Evolutionary conservation across 2,113 vertebrate genomes (phyloP).

Genomic region (Dryoscopus gambensis): DNA sequence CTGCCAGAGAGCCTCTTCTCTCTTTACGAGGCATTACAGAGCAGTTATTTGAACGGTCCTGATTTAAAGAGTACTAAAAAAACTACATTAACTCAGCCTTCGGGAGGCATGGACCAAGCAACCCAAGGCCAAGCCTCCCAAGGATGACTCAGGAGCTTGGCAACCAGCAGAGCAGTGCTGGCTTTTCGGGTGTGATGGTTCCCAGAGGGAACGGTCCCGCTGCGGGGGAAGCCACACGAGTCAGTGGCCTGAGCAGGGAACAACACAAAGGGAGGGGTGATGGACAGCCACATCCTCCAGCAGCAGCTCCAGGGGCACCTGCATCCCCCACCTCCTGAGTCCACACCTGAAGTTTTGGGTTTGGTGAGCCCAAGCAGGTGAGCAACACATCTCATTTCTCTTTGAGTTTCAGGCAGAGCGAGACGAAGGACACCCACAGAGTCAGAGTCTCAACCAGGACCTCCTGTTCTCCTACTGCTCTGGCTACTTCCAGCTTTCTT

Average conservation of each 20-base stretch:
- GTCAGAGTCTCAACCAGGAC: background rate
- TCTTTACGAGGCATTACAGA: background rate
- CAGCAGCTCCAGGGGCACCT: background rate
- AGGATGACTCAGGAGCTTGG: background rate
- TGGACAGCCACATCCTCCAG: background rate
- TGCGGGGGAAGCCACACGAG: rapidly evolving
- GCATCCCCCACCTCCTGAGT: background rate
- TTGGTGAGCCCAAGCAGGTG: background rate
- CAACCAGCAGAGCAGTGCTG: background rate
- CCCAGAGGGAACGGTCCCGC: rapidly evolving
- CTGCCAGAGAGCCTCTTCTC: background rate
- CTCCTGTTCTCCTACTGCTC: background rate
- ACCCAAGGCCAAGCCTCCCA: background rate
- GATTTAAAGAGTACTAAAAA: background rate
- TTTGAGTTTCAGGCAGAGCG: background rate
- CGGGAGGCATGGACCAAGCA: background rate
- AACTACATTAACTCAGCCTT: background rate
- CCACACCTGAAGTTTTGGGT: background rate
- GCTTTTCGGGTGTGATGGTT: background rate
- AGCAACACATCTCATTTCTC: background rate
- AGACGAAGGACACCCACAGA: background rate
- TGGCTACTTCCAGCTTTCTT: background rate
- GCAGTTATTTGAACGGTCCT: background rate
- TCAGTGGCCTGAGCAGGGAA: background rate
- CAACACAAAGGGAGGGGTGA: rapidly evolving